Base-by-base conservation (phyloP, 1,140 invertebrate genomes). In the Carcinoscorpius rotundicauda region DNA sequence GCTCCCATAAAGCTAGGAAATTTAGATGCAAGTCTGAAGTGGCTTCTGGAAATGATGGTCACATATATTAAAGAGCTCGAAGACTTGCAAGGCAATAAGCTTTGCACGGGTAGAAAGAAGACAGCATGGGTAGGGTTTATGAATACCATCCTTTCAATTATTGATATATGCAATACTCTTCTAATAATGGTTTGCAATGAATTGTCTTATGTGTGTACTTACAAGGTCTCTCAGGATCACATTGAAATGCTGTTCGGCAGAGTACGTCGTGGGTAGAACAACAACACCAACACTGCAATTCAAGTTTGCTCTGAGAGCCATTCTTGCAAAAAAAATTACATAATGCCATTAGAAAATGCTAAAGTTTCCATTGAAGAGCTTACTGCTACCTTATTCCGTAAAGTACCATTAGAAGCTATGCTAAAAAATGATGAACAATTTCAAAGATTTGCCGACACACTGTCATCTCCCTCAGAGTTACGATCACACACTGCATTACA, bases 221-320 rank as follows among this genome's bases (percentile, higher is more conserved):
- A 62, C 29, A 56, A 56, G 49, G 48, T 62, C 49, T 55, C 52
- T 9, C 52, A 62, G 51, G 61, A 62, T 29, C 61, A 56, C 51
- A 29, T 62, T 4, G 52, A 62, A 55, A 53, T 62, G n/a, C 49
- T 62, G 53, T 55, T 62, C 52, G 4, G 9, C 48, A 53, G 52
- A 0, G 50, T 62, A 4, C 29, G 61, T 4, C 9, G 52, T 5
- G 0, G 61, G 5, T 53, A 8, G 48, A 62, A 62, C 8, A 62
- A 53, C 51, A 62, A 62, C 52, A 11, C 61, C 0, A 56, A 29
- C 29, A 29, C 29, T 29, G 29, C 2, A 29, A 29, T 29, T 29
- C 29, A 29, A 29, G 29, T 29, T 1, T 29, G 29, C 29, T 29
- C 29, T 29, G 29, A 29, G 29, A 29, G 29, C 29, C 29, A 29